Base-by-base conservation (phyloP, 92 coral and sea anemone species). In the Zoanthus solanderi region DNA sequence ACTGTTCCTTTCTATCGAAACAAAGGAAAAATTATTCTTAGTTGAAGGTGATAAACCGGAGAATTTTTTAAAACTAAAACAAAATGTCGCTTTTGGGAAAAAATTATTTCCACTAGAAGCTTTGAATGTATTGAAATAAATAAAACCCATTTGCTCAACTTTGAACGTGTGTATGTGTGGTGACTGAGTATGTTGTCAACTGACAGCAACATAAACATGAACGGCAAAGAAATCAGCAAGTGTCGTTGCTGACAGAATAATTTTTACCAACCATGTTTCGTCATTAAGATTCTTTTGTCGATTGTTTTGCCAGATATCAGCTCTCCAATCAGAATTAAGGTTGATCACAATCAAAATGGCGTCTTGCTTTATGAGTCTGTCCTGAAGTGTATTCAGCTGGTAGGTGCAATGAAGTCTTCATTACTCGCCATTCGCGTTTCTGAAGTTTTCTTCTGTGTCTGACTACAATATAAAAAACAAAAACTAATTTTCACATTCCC, bases 251-350 rank as follows among this genome's bases (percentile, higher is more conserved):
- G 46, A 68, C 74, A 68, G 47, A 65, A 81, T 68, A 44, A 81
- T 50, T 81, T 81, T 81, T 81, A 81, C 85, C 75, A 81, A 67
- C 75, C 46, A 45, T 81, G 85, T 81, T 81, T 81, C 85, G 85
- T 81, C 85, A 81, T 81, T 65, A 81, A 81, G 84, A 67, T 45
- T 28, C 74, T 50, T 67, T 81, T 81, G 85, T 81, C 85, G 66
- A 65, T 48, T 81, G 85, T 81, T 81, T 44, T 81, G 31, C 28
- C 75, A 81, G 60, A 81, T 81, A 81, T 81, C 47, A 66, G 66
- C 85, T 81, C 75, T 46, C 85, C 85, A 81, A 81, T 81, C 85
- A 81, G 85, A 81, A 81, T 46, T 65, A 81, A 81, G 85, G 85
- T 13, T 81, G 60, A 65, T 81, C 56, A 67, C 85, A 46, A 63